These are phyloP conservation scores for Mystacides longicornis DNA, from an alignment of 2,888 invertebrate species.

Conservation along the genomic window DNA sequence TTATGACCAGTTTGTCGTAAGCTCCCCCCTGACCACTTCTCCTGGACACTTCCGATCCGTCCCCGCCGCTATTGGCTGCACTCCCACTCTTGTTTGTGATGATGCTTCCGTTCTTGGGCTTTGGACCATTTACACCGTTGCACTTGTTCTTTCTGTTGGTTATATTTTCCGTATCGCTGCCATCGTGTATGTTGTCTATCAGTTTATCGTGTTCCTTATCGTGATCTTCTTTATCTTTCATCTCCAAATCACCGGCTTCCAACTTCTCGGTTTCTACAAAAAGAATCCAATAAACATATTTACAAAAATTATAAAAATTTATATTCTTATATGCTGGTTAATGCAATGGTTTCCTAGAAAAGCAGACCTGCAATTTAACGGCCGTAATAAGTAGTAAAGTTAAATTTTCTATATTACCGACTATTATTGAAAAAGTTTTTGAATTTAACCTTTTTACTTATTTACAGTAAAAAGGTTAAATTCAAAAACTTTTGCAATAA, in stretches of 20 bases:
- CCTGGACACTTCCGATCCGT: slow-evolving; percentile 5
- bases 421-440: too few species aligned
- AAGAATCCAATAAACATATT: too few species aligned
- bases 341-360: too few species aligned
- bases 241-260: slow-evolving; percentile 56
- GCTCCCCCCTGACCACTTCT: slow-evolving; percentile 5
- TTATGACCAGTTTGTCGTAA: not conserved
- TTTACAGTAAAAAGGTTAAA: too few species aligned
- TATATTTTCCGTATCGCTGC: slow-evolving; percentile 31
- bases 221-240: slow-evolving; percentile 55
- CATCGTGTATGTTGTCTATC: slow-evolving; percentile 48
- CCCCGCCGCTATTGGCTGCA: slow-evolving; percentile 6
- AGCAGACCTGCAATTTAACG: too few species aligned
- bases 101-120: slow-evolving; percentile 56
- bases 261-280: slow-evolving; percentile 51
- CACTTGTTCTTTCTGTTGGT: slow-evolving; percentile 27
- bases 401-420: too few species aligned
- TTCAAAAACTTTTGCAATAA: too few species aligned
- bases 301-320: too few species aligned
- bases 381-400: too few species aligned
- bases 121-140: slow-evolving; percentile 32
- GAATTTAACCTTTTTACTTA: too few species aligned
- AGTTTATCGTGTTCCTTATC: slow-evolving; percentile 38
- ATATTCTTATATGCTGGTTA: too few species aligned
- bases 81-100: slow-evolving; percentile 2